phyloP scores from a whole-genome alignment of 2,888 invertebrate species.

The Alcis repandata region DNA sequence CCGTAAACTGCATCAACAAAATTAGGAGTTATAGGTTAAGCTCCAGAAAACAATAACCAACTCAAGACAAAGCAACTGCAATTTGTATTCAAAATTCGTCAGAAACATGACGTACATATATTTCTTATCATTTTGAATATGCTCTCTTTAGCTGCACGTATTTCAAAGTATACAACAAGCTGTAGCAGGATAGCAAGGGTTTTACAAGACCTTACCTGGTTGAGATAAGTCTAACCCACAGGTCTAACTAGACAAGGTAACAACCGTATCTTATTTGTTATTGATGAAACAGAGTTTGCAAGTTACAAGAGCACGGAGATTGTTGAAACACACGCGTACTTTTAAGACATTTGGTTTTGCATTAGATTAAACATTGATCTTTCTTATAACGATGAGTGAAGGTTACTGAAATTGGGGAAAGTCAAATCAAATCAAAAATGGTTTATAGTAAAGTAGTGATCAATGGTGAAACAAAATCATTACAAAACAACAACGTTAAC shows the following conservation, averaged over 20 bases:
- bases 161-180: too few relatives aligned
- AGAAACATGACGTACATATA: too few relatives aligned
- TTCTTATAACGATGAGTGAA: too few relatives aligned
- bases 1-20: background rate
- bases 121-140: too few relatives aligned
- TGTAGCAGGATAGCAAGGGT: background rate
- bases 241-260: slow-evolving; percentile 35
- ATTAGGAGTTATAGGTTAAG: background rate
- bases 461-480: background rate
- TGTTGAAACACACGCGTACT: too few relatives aligned
- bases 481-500: background rate
- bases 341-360: too few relatives aligned
- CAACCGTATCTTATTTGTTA: slow-evolving; percentile 32
- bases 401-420: background rate
- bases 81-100: too few relatives aligned
- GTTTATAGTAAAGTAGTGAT: too few relatives aligned
- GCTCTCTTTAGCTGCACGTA: too few relatives aligned
- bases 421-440: background rate
- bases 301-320: background rate
- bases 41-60: slow-evolving; percentile 1
- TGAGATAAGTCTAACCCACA: slow-evolving; percentile 33
- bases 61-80: background rate
- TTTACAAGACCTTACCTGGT: background rate
- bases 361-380: too few relatives aligned
- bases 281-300: background rate